Conservation (phyloP, 2,113 vertebrate genomes). For the Hippocampus comes region DNA sequence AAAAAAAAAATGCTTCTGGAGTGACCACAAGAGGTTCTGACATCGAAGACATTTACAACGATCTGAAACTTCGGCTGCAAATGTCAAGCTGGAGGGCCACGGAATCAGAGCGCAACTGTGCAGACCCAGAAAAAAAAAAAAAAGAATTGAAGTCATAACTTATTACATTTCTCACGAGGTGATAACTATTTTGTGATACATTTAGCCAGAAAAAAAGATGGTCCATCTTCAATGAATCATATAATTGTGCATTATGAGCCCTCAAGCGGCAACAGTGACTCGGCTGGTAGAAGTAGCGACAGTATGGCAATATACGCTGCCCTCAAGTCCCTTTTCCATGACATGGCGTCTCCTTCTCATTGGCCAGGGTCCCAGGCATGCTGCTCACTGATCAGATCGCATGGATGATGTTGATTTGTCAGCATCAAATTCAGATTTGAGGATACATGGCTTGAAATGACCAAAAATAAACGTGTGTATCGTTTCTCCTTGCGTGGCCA, state of each 20-base stretch:
- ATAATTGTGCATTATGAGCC: not conserved
- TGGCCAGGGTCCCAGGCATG: not conserved
- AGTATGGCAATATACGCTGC: not conserved
- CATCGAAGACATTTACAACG: constrained; percentile 8
- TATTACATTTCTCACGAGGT: not conserved
- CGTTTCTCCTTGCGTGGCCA: not conserved
- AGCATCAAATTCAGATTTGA: not conserved
- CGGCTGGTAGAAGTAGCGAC: not conserved
- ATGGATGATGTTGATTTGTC: not conserved
- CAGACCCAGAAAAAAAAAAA: not conserved
- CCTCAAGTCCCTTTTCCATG: not conserved
- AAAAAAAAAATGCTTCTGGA: not conserved
- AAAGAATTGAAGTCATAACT: no score
- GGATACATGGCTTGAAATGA: not conserved
- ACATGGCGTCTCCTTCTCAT: not conserved
- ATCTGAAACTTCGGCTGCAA: constrained; percentile 21
- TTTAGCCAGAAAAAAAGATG: not conserved
- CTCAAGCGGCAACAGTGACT: not conserved
- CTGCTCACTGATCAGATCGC: not conserved
- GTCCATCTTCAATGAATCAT: not conserved
- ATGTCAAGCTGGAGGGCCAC: constrained; percentile 20
- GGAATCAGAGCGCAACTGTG: constrained; percentile 1
- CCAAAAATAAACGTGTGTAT: not conserved
- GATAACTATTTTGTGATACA: not conserved
- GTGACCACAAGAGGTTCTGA: constrained; percentile 1